Evolutionary conservation across 2,888 invertebrate species (phyloP).

Genomic region (Cataglyphis livida): DNA sequence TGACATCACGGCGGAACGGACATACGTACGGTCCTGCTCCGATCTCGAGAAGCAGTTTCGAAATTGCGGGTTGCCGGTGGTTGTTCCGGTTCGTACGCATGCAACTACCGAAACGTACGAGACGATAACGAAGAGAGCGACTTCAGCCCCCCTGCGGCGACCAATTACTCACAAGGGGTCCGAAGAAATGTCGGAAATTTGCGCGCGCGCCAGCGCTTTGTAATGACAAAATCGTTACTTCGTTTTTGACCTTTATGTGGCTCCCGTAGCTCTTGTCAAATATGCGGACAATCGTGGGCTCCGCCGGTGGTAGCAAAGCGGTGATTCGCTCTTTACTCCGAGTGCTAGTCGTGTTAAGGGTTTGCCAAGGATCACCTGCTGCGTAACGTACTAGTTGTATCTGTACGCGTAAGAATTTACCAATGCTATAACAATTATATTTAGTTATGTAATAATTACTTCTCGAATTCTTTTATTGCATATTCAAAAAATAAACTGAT

Average conservation of each 20-base stretch:
- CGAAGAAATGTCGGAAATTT: slow-evolving; percentile 60
- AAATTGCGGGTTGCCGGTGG: slow-evolving; percentile 51
- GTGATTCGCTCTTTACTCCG: slow-evolving; percentile 5
- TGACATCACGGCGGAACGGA: slow-evolving; percentile 61
- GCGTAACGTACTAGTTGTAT: not conserved
- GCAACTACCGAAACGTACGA: slow-evolving; percentile 68
- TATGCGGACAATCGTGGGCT: slow-evolving; percentile 67
- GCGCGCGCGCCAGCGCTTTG: slow-evolving; percentile 55
- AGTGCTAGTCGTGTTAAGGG: not conserved
- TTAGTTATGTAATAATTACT: not conserved
- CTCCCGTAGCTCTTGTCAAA: slow-evolving; percentile 48
- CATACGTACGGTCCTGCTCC: slow-evolving; percentile 37
- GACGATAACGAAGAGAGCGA: slow-evolving; percentile 70
- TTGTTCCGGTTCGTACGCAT: slow-evolving; percentile 67
- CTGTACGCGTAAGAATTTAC: not conserved
- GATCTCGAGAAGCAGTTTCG: slow-evolving; percentile 56
- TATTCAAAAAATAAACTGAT: not conserved
- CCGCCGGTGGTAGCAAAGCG: slow-evolving; percentile 60
- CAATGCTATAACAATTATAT: not conserved
- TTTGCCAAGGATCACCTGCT: slow-evolving; percentile 5
- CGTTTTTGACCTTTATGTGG: slow-evolving; percentile 63
- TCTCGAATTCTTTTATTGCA: not conserved
- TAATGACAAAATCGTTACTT: slow-evolving; percentile 68
- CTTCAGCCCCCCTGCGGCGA: slow-evolving; percentile 69
- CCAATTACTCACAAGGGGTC: slow-evolving; percentile 67